Evolutionary conservation across 1,140 invertebrate species (phyloP).

Genomic region (Drosophila tani): DNA sequence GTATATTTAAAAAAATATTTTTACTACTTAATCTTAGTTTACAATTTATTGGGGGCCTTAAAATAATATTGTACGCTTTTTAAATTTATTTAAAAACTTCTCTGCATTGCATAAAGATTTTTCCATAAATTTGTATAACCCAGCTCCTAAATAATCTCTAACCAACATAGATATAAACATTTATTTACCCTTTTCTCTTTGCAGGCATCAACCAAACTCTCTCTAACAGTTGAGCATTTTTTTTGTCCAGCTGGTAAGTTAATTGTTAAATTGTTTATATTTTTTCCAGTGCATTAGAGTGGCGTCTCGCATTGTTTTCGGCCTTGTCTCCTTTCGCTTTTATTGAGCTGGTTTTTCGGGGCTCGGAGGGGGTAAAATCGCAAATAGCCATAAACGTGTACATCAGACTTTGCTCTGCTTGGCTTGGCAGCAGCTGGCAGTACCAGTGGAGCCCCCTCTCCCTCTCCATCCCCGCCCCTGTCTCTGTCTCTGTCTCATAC

Average conservation of each 20-base stretch:
- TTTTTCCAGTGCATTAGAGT: conserved; percentile 9
- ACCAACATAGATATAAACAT: not conserved
- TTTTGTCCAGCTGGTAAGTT: not conserved
- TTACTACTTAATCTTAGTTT: too few species aligned
- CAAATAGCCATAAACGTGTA: conserved; percentile 72
- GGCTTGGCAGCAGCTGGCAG: conserved; percentile 49
- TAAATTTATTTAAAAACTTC: too few species aligned
- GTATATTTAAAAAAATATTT: too few species aligned
- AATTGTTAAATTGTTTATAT: not conserved
- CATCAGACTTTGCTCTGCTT: conserved; percentile 39
- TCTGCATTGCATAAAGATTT: too few species aligned
- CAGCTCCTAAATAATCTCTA: too few species aligned
- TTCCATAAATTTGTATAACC: too few species aligned
- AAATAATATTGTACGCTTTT: too few species aligned
- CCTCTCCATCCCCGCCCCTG: too few species aligned
- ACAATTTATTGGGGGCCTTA: too few species aligned
- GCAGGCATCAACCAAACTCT: not conserved
- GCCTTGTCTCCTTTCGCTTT: conserved; percentile 37
- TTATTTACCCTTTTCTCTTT: too few species aligned
- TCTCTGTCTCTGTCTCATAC: conserved; percentile 23
- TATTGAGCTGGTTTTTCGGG: conserved; percentile 34
- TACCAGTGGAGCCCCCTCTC: conserved; percentile 6
- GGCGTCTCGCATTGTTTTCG: conserved; percentile 30
- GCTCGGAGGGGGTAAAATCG: conserved; percentile 33
- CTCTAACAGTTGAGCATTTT: not conserved